These are phyloP conservation scores for Agrotis puta DNA, from an alignment of 2,888 invertebrate species.

Conservation along the genomic window DNA sequence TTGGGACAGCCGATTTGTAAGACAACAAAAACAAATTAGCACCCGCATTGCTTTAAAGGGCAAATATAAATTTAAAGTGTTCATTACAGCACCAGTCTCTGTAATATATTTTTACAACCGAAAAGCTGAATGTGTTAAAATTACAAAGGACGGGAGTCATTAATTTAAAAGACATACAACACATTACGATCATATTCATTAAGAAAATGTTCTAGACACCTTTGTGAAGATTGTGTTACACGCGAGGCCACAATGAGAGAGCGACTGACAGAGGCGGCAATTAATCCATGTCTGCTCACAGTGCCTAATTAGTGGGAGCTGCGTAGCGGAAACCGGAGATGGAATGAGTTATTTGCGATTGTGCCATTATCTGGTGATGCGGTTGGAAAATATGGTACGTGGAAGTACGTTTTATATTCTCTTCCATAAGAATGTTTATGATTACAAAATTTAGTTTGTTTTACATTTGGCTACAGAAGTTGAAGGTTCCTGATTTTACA, in stretches of 20 bases:
- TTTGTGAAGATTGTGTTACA: conserved; percentile 82
- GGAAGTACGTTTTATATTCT: conserved; percentile 28
- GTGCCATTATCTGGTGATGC: conserved; percentile 71
- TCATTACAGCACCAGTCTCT: conserved; percentile 65
- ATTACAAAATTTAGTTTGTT: too few species aligned
- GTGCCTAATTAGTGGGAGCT: conserved; percentile 86
- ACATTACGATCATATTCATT: conserved; percentile 84
- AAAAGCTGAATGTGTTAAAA: conserved; percentile 72
- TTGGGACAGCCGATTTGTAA: too few species aligned
- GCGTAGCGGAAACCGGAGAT: conserved; percentile 86
- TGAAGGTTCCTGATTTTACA: background rate
- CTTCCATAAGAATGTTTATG: background rate
- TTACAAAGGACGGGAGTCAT: conserved; percentile 75
- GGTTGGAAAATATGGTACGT: conserved; percentile 58
- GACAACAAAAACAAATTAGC: conserved; percentile 64
- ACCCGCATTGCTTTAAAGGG: conserved; percentile 67
- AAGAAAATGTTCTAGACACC: conserved; percentile 84
- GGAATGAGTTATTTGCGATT: conserved; percentile 85
- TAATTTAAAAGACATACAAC: conserved; percentile 76
- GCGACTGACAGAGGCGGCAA: conserved; percentile 80
- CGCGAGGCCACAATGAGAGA: conserved; percentile 71
- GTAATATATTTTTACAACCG: conserved; percentile 68
- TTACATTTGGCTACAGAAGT: background rate
- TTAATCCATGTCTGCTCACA: conserved; percentile 88
- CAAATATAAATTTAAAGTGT: conserved; percentile 68